phyloP scores from a whole-genome alignment of 1,140 invertebrate genomes.

The Lutraria rhynchaena region DNA sequence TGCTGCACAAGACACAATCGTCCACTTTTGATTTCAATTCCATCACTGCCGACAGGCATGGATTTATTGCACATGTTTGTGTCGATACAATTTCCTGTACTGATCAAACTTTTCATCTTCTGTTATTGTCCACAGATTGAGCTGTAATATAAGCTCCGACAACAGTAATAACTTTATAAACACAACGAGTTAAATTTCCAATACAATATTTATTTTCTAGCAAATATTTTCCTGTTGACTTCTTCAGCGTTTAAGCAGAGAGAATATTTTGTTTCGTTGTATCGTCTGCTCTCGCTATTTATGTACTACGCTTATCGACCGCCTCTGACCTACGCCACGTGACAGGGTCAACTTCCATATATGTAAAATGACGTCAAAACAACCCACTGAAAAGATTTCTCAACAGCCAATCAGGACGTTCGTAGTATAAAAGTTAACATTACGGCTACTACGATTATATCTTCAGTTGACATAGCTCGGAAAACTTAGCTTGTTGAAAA shows the following conservation, averaged over 20 bases:
- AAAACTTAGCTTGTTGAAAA: too few species aligned
- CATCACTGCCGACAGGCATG: not conserved
- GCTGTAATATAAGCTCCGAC: too few species aligned
- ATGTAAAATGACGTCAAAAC: conserved; percentile 7
- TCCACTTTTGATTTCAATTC: conserved; percentile 56
- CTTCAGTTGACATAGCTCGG: too few species aligned
- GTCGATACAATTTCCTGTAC: not conserved
- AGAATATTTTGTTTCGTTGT: not conserved
- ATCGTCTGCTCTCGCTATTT: not conserved
- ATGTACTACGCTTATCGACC: not conserved
- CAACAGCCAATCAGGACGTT: not conserved
- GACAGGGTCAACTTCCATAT: conserved; percentile 50
- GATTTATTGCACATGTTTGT: conserved; percentile 39
- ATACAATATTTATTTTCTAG: too few species aligned
- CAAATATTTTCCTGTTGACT: not conserved
- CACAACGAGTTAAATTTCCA: too few species aligned
- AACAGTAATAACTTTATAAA: too few species aligned
- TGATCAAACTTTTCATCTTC: conserved; percentile 51
- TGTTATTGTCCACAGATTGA: not conserved
- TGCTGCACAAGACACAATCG: conserved; percentile 50
- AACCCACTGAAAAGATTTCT: not conserved
- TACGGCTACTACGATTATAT: too few species aligned
- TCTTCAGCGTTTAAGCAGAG: not conserved
- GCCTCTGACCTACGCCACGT: conserved; percentile 11
- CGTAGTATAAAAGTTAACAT: not conserved